Percentiles rank a stretch among this genome's conserved stretches.
phyloP scores from a whole-genome alignment of 2,797 vertebrate genomes.

The Alcedo atthis region DNA sequence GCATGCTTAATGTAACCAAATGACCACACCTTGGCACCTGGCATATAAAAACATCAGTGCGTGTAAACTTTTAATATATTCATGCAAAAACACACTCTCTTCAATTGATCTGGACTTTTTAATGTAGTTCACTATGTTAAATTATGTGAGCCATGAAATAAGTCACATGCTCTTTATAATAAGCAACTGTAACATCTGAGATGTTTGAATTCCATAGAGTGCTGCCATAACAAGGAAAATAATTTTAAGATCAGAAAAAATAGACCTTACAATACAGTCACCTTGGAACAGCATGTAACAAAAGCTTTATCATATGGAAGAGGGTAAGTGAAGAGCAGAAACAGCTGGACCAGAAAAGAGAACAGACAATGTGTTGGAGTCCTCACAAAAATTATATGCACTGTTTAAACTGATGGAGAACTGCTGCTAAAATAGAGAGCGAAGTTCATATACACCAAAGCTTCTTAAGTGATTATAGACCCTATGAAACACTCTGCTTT shows the following conservation, averaged over 20 bases:
- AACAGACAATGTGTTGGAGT: not conserved
- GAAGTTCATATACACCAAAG: not conserved
- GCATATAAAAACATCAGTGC: slow-evolving; percentile 32
- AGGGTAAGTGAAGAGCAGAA: not conserved
- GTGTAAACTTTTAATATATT: slow-evolving; percentile 40
- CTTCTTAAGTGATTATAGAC: not conserved
- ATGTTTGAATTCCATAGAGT: not conserved
- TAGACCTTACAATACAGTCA: not conserved
- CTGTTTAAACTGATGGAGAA: not conserved
- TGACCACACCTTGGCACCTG: slow-evolving; percentile 14
- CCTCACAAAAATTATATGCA: not conserved
- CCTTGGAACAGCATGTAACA: not conserved
- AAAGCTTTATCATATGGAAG: not conserved
- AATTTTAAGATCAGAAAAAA: not conserved
- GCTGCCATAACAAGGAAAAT: not conserved
- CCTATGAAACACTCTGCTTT: not conserved
- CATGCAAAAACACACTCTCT: slow-evolving; percentile 40
- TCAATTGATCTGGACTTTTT: not conserved
- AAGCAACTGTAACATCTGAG: not conserved
- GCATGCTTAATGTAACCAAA: slow-evolving; percentile 60
- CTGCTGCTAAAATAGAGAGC: not conserved
- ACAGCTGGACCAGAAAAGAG: slow-evolving; percentile 1
- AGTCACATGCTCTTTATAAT: slow-evolving; percentile 22
- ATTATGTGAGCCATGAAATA: slow-evolving; percentile 50
- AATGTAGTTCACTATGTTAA: slow-evolving; percentile 16